phyloP scores from a whole-genome alignment of 1,140 invertebrate species.

The Chlorops oryzae region DNA sequence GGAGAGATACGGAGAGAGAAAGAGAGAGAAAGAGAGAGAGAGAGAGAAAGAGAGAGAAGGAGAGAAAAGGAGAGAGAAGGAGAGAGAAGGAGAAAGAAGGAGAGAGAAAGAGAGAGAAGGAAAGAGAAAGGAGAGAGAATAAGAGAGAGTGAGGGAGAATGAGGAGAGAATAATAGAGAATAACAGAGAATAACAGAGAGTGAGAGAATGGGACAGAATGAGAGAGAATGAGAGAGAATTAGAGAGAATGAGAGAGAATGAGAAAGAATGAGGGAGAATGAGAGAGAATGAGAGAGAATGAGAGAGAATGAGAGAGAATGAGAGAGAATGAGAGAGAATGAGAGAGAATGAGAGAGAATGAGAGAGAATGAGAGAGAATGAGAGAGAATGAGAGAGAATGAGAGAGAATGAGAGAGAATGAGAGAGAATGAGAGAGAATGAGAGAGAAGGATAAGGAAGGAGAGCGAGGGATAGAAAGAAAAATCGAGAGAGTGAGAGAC shows the following conservation, averaged over 20 bases:
- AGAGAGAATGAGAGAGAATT: neutral
- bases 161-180: neutral
- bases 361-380: neutral
- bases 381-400: neutral
- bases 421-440: neutral
- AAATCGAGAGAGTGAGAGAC: neutral
- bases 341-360: neutral
- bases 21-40: neutral
- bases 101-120: neutral
- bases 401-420: neutral
- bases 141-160: neutral
- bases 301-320: neutral
- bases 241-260: neutral
- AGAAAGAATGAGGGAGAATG: neutral
- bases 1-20: neutral
- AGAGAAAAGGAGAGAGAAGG: neutral
- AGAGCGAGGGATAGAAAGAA: neutral
- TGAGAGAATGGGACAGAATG: neutral
- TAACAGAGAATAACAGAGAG: neutral
- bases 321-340: neutral
- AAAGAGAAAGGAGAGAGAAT: neutral
- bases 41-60: neutral
- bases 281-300: neutral
- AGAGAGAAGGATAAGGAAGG: neutral
- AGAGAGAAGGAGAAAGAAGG: neutral